These are phyloP conservation scores for Danaus plexippus DNA, from an alignment of 1,140 invertebrate species.

Conservation along the genomic window DNA sequence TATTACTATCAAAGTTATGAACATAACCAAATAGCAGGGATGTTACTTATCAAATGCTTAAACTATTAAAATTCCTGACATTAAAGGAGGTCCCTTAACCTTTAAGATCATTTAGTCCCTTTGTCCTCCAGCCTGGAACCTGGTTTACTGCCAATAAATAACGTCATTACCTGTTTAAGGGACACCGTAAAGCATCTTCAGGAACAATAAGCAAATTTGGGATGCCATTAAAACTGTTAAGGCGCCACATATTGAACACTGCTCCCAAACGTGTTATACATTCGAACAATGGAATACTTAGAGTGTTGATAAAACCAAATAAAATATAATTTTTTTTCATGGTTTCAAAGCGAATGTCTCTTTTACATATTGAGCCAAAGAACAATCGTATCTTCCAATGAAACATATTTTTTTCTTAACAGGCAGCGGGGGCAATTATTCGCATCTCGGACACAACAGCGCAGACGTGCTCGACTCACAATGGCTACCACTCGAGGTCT, in stretches of 20 bases:
- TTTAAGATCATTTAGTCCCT: constrained; percentile 42
- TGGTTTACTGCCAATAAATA: constrained; percentile 60
- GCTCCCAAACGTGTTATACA: constrained; percentile 13
- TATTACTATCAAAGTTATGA: no score
- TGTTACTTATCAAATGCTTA: constrained; percentile 17
- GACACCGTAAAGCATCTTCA: constrained; percentile 45
- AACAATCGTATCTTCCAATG: constrained; percentile 37
- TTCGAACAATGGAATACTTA: no score
- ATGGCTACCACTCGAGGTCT: constrained; percentile 59
- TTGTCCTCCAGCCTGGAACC: constrained; percentile 42
- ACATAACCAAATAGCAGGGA: no score
- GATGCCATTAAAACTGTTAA: constrained; percentile 52
- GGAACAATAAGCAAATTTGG: constrained; percentile 58
- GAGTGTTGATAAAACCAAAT: no score
- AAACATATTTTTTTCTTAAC: constrained; percentile 37
- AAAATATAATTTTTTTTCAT: background rate
- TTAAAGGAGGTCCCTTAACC: constrained; percentile 36
- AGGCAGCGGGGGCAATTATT: constrained; percentile 61
- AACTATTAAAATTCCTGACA: constrained; percentile 39
- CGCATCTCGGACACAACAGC: constrained; percentile 63
- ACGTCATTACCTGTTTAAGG: constrained; percentile 61
- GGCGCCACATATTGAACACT: constrained; percentile 42
- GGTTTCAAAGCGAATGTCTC: constrained; percentile 13
- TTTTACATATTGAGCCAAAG: constrained; percentile 23
- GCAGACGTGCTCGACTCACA: constrained; percentile 62